A percentile compares a stretch with the other conserved stretches of the same genome.
These are phyloP conservation scores for Ylistrum balloti DNA, from an alignment of 1,140 invertebrate genomes.

Conservation along the genomic window DNA sequence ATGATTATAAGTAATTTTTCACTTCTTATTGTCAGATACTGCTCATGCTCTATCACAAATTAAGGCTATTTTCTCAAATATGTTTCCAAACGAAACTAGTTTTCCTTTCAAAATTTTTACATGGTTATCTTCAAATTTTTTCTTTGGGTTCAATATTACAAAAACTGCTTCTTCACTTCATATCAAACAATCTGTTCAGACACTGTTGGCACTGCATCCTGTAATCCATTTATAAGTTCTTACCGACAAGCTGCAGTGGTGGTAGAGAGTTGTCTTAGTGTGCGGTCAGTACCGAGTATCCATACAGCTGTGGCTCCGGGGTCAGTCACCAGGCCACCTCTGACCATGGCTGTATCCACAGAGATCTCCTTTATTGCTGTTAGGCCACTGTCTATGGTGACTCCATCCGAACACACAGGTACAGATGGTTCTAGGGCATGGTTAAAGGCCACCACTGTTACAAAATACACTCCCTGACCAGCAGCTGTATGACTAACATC, in stretches of 20 bases:
- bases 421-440: conserved; percentile 64
- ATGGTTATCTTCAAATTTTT: too few relatives aligned
- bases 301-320: conserved; percentile 42
- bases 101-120: too few relatives aligned
- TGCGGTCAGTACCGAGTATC: conserved; percentile 55
- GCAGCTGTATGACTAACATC: conserved; percentile 50
- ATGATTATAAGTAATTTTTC: too few relatives aligned
- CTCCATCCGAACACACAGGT: conserved; percentile 72
- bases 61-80: too few relatives aligned
- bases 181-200: too few relatives aligned
- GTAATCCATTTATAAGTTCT: conserved; percentile 41
- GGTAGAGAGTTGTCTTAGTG: conserved; percentile 48
- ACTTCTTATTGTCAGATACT: too few relatives aligned
- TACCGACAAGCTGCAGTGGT: conserved; percentile 63
- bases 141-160: too few relatives aligned
- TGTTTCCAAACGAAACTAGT: too few relatives aligned
- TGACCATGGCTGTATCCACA: conserved; percentile 53
- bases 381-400: conserved; percentile 58
- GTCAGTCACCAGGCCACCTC: conserved; percentile 59
- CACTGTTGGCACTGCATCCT: too few relatives aligned
- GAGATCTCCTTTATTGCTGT: conserved; percentile 57
- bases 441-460: conserved; percentile 73
- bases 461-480: conserved; percentile 59
- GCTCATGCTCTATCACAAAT: too few relatives aligned
- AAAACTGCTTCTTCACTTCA: too few relatives aligned